phyloP scores from a whole-genome alignment of 2,888 invertebrate species.

The Podabrus alpinus region DNA sequence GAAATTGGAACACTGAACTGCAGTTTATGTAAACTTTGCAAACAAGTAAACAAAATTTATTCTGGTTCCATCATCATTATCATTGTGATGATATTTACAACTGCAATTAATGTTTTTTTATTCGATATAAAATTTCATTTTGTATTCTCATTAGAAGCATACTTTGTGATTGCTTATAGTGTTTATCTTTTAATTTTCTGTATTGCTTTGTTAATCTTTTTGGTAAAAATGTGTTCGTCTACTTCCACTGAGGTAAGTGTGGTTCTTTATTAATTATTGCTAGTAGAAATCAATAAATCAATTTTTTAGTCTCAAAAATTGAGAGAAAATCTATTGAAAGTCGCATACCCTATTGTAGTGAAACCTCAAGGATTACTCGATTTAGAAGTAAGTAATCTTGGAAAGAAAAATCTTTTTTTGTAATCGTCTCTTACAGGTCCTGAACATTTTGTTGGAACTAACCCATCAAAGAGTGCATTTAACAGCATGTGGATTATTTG shows the following conservation, averaged over 20 bases:
- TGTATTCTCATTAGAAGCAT: background rate
- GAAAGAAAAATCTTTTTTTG: background rate
- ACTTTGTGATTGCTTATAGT: background rate
- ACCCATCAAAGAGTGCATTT: slow-evolving; percentile 15
- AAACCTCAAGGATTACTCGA: background rate
- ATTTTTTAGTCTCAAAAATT: slow-evolving; percentile 10
- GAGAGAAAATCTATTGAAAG: slow-evolving; percentile 4
- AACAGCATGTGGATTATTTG: slow-evolving; percentile 17
- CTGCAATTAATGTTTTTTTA: background rate
- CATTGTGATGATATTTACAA: background rate
- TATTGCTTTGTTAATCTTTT: background rate
- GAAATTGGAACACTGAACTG: slow-evolving; percentile 1
- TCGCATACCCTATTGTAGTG: background rate
- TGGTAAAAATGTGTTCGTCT: slow-evolving; percentile 8
- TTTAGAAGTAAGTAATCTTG: background rate
- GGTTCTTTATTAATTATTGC: no score
- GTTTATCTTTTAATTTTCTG: background rate
- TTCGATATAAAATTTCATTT: background rate
- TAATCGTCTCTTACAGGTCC: background rate
- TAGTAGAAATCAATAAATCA: no score
- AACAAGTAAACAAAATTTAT: slow-evolving; percentile 1
- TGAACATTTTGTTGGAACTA: slow-evolving; percentile 8
- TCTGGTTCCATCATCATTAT: background rate
- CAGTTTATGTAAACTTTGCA: background rate
- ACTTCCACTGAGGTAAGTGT: slow-evolving; percentile 10